phyloP scores from a whole-genome alignment of 2,797 vertebrate genomes.

The Phataginus tricuspis region DNA sequence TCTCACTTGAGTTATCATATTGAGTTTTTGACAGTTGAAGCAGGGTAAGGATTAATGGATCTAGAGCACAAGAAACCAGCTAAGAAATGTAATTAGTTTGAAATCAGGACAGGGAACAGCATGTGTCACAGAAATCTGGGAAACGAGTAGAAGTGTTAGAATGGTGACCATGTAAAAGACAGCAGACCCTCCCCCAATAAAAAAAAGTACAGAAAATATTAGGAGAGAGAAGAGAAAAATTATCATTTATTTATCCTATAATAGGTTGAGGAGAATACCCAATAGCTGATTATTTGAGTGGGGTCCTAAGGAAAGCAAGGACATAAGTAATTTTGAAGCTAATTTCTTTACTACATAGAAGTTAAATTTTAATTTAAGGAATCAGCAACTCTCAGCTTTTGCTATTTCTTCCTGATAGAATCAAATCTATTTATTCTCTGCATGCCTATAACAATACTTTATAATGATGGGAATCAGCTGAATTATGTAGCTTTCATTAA shows the following conservation, averaged over 20 bases:
- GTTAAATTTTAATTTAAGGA: slow-evolving; percentile 50
- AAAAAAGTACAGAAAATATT: not conserved
- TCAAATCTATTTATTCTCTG: slow-evolving; percentile 49
- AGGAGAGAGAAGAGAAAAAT: not conserved
- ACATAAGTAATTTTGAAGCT: not conserved
- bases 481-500: slow-evolving; percentile 70
- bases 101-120: not conserved
- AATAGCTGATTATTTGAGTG: not conserved
- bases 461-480: slow-evolving; percentile 61
- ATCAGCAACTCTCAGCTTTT: slow-evolving; percentile 46
- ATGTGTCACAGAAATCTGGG: not conserved
- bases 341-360: not conserved
- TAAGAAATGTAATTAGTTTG: not conserved
- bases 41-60: not conserved
- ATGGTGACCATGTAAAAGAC: not conserved
- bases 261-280: not conserved
- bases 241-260: not conserved
- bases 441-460: slow-evolving; percentile 38
- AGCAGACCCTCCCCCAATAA: not conserved
- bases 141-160: not conserved
- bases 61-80: not conserved
- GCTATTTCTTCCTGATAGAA: slow-evolving; percentile 26
- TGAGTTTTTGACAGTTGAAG: not conserved
- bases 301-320: not conserved
- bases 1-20: not conserved